Evolutionary conservation across 1,140 invertebrate species (phyloP).

Genomic region (Drosophila kikkawai): DNA sequence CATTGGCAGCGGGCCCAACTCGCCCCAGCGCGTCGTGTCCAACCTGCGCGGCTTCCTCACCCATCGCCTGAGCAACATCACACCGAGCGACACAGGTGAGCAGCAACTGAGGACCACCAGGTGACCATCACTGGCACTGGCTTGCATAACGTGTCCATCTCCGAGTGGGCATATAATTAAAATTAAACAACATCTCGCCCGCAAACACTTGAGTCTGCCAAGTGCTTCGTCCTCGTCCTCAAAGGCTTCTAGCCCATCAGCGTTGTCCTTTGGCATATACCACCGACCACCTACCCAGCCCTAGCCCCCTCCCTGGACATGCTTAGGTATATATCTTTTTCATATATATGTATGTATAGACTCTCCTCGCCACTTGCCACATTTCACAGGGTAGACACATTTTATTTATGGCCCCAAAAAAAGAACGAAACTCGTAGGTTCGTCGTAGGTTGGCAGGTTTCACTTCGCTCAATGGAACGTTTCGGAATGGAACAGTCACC

Average conservation of each 20-base stretch:
- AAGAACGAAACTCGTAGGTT: slow-evolving; percentile 40
- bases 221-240: slow-evolving; percentile 57
- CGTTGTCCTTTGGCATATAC: slow-evolving; percentile 62
- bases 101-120: not conserved
- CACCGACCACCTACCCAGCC: slow-evolving; percentile 2
- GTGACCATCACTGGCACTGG: slow-evolving; percentile 13
- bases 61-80: slow-evolving; percentile 86
- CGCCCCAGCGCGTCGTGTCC: slow-evolving; percentile 86
- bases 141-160: slow-evolving; percentile 67
- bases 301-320: not conserved
- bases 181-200: slow-evolving; percentile 72
- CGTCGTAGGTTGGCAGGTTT: slow-evolving; percentile 29
- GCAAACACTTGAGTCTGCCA: slow-evolving; percentile 63
- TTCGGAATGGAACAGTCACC: slow-evolving; percentile 71
- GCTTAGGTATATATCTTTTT: slow-evolving; percentile 2
- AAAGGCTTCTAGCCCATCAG: slow-evolving; percentile 34
- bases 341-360: slow-evolving; percentile 1
- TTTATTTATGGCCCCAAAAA: slow-evolving; percentile 53
- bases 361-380: slow-evolving; percentile 37
- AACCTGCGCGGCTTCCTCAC: slow-evolving; percentile 87
- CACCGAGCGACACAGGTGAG: slow-evolving; percentile 87
- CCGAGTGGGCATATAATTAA: slow-evolving; percentile 67
- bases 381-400: slow-evolving; percentile 66
- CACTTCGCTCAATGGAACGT: slow-evolving; percentile 46
- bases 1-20: slow-evolving; percentile 85